Evolutionary conservation across 1,140 invertebrate species (phyloP).

Genomic region (Ceratitis capitata): DNA sequence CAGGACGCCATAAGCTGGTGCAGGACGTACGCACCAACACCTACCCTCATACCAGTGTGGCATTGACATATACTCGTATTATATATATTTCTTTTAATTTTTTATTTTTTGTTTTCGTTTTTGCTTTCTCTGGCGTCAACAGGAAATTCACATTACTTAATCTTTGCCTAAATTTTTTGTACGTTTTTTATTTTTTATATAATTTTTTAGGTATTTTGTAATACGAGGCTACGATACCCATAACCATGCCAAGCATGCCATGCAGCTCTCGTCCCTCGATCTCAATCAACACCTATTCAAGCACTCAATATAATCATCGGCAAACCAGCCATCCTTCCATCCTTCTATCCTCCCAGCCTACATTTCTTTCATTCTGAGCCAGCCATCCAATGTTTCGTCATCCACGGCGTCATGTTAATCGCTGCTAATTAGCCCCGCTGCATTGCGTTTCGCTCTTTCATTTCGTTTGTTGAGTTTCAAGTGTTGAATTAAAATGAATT

Average conservation of each 20-base stretch:
- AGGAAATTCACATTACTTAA: conserved; percentile 31
- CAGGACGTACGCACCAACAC: not conserved
- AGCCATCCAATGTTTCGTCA: not conserved
- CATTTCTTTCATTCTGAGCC: too few relatives aligned
- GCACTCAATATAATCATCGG: too few relatives aligned
- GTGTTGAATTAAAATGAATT: conserved; percentile 39
- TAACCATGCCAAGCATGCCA: too few relatives aligned
- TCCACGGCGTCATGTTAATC: conserved; percentile 21
- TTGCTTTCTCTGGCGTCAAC: not conserved
- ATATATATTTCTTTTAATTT: too few relatives aligned
- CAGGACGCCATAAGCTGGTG: not conserved
- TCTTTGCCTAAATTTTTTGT: not conserved
- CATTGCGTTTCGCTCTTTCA: conserved; percentile 32
- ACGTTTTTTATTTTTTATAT: not conserved
- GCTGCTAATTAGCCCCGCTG: conserved; percentile 23
- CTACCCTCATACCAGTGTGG: not conserved
- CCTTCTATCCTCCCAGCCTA: not conserved
- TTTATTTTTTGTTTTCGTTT: too few relatives aligned
- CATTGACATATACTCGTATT: not conserved
- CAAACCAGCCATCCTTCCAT: not conserved
- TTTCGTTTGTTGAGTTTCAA: conserved; percentile 34
- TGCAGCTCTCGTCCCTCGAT: not conserved
- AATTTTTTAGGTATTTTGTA: not conserved
- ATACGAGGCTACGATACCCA: conserved; percentile 7
- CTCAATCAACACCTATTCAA: not conserved